Evolutionary conservation across 2,113 vertebrate species (phyloP), one percentile per base, ranked within the genome.

Genomic region (Corydoras sp.): DNA sequence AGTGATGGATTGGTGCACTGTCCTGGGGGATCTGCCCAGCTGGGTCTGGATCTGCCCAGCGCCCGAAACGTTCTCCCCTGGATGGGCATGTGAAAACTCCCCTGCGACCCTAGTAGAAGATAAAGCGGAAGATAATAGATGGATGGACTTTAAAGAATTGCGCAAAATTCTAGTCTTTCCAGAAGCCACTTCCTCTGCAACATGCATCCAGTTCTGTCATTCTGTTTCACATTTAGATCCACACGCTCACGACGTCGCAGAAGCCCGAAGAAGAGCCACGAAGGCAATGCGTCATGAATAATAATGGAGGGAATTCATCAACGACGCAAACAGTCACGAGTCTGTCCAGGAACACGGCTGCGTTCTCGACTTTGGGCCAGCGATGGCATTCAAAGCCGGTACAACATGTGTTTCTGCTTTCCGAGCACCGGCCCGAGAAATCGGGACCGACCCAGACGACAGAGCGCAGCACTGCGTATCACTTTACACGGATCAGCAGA

Each of bases 401-500:
- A 76, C 18, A 67, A 78, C 84, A 86, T 82, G 75, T 81, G 82
- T 78, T 90, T 89, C 76, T 82, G 76, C 80, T 92, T 91, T 87
- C 68, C 76, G 80, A 73, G n/a, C 74, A 88, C 81, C 77, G 73
- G 81, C 81, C 82, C 72, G 75, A 79, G 68, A 81, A 80, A 80
- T 77, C 71, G 76, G 76, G 76, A 84, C 73, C 79, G 82, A 87
- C 85, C 86, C 82, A 84, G 87, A 83, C 76, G 85, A 43, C 35
- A 43, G 18, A 24, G 18, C 18, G 18, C 18, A 86, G 79, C 84
- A 77, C 76, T 75, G 75, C 75, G 85, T 85, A 90, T 88, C 87
- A 83, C 77, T 89, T 92, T 88, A 87, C 88, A 88, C 77, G 83
- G 87, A 89, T 89, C 90, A 87, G 68, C 77, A 78, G 82, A 84